Evolutionary conservation across 2,888 invertebrate species (phyloP).

Genomic region (Chrysolina oricalcia): DNA sequence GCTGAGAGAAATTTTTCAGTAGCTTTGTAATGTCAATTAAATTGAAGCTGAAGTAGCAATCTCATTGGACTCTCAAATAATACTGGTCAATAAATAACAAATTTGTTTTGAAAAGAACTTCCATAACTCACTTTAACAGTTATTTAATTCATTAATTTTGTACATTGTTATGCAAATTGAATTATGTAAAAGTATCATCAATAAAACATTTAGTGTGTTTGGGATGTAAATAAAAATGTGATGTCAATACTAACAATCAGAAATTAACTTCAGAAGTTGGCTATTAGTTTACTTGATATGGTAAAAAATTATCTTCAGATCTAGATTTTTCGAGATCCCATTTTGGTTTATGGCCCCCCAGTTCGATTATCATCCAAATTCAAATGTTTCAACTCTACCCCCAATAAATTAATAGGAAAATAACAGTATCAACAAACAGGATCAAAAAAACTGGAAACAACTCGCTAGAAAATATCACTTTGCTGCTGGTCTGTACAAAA

Average conservation of each 20-base stretch:
- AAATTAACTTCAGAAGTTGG: not conserved
- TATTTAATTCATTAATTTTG: constrained; percentile 9
- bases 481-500: constrained; percentile 28
- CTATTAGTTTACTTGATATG: not conserved
- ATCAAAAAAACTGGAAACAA: constrained; percentile 19
- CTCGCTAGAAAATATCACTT: constrained; percentile 25
- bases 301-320: constrained; percentile 8
- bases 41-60: too few relatives aligned
- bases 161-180: constrained; percentile 12
- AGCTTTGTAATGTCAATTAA: too few relatives aligned
- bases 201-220: not conserved
- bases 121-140: not conserved
- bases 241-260: not conserved
- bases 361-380: not conserved
- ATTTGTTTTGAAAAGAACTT: not conserved
- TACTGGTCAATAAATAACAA: too few relatives aligned
- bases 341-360: not conserved
- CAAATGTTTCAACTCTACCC: constrained; percentile 19
- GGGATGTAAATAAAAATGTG: not conserved
- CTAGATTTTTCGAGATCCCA: not conserved
- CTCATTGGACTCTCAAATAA: too few relatives aligned
- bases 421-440: constrained; percentile 4
- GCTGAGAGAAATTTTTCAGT: too few relatives aligned
- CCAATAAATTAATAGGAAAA: not conserved
- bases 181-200: not conserved